Evolutionary conservation across 2,888 invertebrate species (phyloP), one percentile per base, ranked within the genome.

Genomic region (Mythimna ferrago): DNA sequence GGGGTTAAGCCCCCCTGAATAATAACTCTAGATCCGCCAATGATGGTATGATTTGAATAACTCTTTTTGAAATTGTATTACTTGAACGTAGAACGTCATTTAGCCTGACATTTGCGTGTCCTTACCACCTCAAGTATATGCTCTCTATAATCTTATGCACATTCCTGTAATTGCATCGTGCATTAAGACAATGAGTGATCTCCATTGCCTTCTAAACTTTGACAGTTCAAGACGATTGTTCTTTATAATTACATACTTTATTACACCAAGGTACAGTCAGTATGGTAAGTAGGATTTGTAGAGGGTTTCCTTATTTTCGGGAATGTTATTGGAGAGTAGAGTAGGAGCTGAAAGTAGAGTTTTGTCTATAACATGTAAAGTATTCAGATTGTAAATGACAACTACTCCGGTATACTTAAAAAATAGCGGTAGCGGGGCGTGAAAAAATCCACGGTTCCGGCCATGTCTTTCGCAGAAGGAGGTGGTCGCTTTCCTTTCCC

Each of bases 141-240:
- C 71, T 78, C 82, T 78, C 64, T 71, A 72, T 79, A 80, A 84
- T 81, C 61, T 62, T 63, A 61, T 57, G 73, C 69, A 51, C 81
- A 84, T 76, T 66, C 48, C 61, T 56, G 64, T 82, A 82, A 85
- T 86, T 85, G 73, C 73, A 44, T 48, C 71, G 71, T 62, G 76
- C 74, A 71, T 67, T 79, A 68, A 83, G 66, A 85, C 85, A 87
- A 87, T 86, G 76, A 81, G 73, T 72, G 66, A 85, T 77, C 83
- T 77, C 83, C 61, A 73, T 85, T 85, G 71, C 78, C 83, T 78
- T 81, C 79, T 83, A 79, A 79, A 83, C 86, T 85, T 83, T 85
- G 85, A 85, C 87, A 73, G 87, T 83, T 85, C 85, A 79, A 83
- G 74, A 82, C 82, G 76, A 85, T 87, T 87, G 86, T 83, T 83